phyloP scores from a whole-genome alignment of 2,797 vertebrate genomes.

The Adelosebastes latens region DNA sequence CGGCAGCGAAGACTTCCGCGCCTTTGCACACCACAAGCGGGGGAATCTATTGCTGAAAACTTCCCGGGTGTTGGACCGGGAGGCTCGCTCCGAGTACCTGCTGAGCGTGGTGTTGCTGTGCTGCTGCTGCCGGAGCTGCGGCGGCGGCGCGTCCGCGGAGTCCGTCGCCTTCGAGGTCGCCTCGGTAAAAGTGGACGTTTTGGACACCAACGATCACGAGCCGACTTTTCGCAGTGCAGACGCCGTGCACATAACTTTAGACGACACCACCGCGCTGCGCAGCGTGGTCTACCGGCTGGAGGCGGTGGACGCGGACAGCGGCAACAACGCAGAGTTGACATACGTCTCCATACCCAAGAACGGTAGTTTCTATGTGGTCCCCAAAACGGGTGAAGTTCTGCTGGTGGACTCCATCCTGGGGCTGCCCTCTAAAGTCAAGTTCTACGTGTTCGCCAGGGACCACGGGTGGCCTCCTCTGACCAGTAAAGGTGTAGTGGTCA shows the following conservation, averaged over 20 bases:
- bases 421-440: slow-evolving; percentile 75
- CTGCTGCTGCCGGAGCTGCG: slow-evolving; percentile 81
- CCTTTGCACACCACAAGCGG: slow-evolving; percentile 83
- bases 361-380: slow-evolving; percentile 89
- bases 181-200: slow-evolving; percentile 85
- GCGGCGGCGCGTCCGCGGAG: slow-evolving; percentile 23
- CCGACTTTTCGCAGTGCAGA: slow-evolving; percentile 80
- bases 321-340: slow-evolving; percentile 88
- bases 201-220: slow-evolving; percentile 90
- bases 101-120: slow-evolving; percentile 76
- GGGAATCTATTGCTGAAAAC: slow-evolving; percentile 87
- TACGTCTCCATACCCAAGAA: slow-evolving; percentile 84
- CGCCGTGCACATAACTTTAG: slow-evolving; percentile 81
- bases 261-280: slow-evolving; percentile 86
- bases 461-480: slow-evolving; percentile 86
- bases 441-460: slow-evolving; percentile 86
- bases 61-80: slow-evolving; percentile 84
- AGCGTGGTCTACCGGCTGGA: slow-evolving; percentile 83
- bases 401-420: slow-evolving; percentile 89
- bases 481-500: slow-evolving; percentile 81
- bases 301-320: slow-evolving; percentile 86
- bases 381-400: slow-evolving; percentile 89
- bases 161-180: slow-evolving; percentile 75
- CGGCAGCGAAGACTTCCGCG: slow-evolving; percentile 85
- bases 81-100: slow-evolving; percentile 82